Evolutionary conservation across 2,888 invertebrate species (phyloP).

Genomic region (Drosophila fungiperda): DNA sequence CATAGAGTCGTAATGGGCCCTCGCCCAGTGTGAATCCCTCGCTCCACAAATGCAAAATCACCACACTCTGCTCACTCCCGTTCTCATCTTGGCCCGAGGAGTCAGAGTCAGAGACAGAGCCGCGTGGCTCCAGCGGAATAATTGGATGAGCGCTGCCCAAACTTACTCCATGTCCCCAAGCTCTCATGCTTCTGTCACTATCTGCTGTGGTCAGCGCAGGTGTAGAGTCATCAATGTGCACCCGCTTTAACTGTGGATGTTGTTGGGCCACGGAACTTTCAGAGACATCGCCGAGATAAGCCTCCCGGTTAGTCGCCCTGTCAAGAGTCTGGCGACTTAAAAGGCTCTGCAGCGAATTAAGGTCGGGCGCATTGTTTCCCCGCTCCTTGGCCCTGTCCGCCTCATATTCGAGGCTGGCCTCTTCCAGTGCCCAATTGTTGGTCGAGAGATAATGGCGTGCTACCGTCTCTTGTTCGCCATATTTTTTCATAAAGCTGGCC

Average conservation of each 20-base stretch:
- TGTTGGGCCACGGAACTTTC: slow-evolving; percentile 26
- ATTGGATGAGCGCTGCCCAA: slow-evolving; percentile 69
- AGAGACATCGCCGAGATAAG: slow-evolving; percentile 35
- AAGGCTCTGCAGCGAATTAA: slow-evolving; percentile 37
- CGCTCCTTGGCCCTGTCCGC: slow-evolving; percentile 40
- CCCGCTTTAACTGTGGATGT: slow-evolving; percentile 26
- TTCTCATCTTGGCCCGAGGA: background rate
- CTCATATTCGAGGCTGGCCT: slow-evolving; percentile 53
- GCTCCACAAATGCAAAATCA: slow-evolving; percentile 65
- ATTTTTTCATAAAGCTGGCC: slow-evolving; percentile 60
- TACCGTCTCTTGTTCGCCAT: slow-evolving; percentile 52
- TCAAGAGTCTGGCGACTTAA: slow-evolving; percentile 11
- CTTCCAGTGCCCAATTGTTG: slow-evolving; percentile 61
- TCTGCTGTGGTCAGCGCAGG: slow-evolving; percentile 65
- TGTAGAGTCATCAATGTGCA: slow-evolving; percentile 55
- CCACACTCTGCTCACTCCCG: slow-evolving; percentile 42
- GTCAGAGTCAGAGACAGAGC: slow-evolving; percentile 39
- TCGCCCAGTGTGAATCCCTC: slow-evolving; percentile 69
- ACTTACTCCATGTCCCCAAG: slow-evolving; percentile 62
- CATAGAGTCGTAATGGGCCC: slow-evolving; percentile 51
- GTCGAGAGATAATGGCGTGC: slow-evolving; percentile 54
- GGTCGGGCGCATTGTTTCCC: background rate
- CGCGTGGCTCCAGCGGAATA: slow-evolving; percentile 47
- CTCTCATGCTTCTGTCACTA: slow-evolving; percentile 63
- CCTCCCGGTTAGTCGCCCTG: slow-evolving; percentile 5